Evolutionary conservation across 2,888 invertebrate genomes (phyloP), one percentile per base, ranked within the genome.

Genomic region (Synanthedon vespiformis): DNA sequence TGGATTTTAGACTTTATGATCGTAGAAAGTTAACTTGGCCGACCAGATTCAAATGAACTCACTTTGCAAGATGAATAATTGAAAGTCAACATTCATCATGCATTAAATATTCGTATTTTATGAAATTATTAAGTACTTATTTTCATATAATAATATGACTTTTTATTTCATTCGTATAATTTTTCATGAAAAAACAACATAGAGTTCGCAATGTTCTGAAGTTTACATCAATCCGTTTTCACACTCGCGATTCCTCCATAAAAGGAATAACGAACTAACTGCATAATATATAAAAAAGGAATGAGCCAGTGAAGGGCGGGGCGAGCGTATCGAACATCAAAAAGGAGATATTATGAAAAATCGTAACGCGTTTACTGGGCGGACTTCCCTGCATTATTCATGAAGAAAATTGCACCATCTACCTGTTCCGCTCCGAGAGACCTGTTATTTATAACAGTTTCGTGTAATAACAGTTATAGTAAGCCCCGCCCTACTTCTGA

Each of bases 331-430:
- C 34, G 34, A 70, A 76, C 77, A 77, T 81, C 80, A 81, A 81
- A 73, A 77, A 74, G 76, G 68, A 70, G 77, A 77, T 81, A 85
- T 84, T 86, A 86, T 84, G 85, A 86, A 85, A 85, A 86, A 85
- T 85, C 83, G 82, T 86, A 85, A 85, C 84, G 72, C 82, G 64
- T 78, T 86, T 85, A 85, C 73, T 58, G 78, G 78, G 80, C 84
- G 85, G 84, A 84, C 84, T 72, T 58, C 54, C 52, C 53, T 86
- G 70, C 74, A 85, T 85, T 81, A 85, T 86, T 84, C 84, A 86
- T 82, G 73, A 65, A 64, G 65, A 72, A 80, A 80, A 82, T 80
- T 79, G 81, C 79, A 78, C 74, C 60, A 59, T 59, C 57, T 77
- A 77, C 75, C 76, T 74, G 75, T 68, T 67, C 65, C 65, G 67